Percentiles rank a stretch among this genome's conserved stretches.
Conservation (phyloP, 2,113 vertebrate genomes). For the Psilopsiagon aymara region DNA sequence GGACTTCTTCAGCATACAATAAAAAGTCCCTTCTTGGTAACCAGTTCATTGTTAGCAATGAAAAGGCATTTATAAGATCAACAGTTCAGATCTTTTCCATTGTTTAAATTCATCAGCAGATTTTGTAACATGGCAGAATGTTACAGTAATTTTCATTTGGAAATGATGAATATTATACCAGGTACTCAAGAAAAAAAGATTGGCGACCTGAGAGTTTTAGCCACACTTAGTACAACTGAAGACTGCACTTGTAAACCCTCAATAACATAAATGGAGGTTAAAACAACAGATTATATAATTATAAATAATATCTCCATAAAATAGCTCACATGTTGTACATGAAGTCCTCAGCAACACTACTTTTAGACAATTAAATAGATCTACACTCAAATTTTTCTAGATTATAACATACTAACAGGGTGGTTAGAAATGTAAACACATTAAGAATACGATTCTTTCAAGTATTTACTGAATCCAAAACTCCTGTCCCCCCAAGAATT, state of each 20-base stretch:
- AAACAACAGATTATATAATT: not conserved
- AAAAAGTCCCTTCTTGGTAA: not conserved
- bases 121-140: not conserved
- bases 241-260: not conserved
- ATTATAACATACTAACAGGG: not conserved
- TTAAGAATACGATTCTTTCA: not conserved
- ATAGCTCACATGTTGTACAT: not conserved
- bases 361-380: not conserved
- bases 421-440: not conserved
- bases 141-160: not conserved
- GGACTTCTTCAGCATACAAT: not conserved
- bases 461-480: not conserved
- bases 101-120: not conserved
- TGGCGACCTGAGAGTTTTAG: not conserved
- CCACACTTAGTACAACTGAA: not conserved
- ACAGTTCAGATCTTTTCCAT: not conserved
- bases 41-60: not conserved
- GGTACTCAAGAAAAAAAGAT: not conserved
- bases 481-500: not conserved
- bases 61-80: not conserved
- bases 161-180: not conserved
- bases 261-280: not conserved
- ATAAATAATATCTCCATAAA: not conserved
- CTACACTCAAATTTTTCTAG: not conserved
- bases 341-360: not conserved